A percentile compares a stretch with the other conserved stretches of the same genome.
Conservation (phyloP, 2,797 vertebrate genomes). For the Podarcis lilfordi region DNA sequence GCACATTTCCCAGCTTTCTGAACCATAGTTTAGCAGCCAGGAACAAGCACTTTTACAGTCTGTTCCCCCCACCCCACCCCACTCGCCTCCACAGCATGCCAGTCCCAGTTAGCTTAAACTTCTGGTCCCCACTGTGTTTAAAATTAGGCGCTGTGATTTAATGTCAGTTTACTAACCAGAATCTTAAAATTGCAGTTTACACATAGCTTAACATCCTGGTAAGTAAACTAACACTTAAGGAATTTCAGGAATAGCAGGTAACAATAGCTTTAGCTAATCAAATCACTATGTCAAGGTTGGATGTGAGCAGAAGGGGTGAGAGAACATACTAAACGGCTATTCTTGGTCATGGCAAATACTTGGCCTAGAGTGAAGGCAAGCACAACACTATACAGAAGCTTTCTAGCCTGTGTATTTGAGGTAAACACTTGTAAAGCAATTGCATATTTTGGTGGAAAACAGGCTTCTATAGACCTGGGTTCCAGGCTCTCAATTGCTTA, state of each 20-base stretch:
- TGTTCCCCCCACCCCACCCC: too few relatives aligned
- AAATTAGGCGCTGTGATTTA: not conserved
- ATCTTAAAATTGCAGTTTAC: not conserved
- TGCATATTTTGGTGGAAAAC: not conserved
- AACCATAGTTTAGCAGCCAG: not conserved
- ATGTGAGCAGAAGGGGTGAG: too few relatives aligned
- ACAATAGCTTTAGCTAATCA: not conserved
- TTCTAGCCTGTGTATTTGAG: not conserved
- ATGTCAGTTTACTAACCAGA: not conserved
- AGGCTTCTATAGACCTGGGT: not conserved
- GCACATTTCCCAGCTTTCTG: not conserved
- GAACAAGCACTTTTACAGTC: not conserved
- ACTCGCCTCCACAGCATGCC: not conserved
- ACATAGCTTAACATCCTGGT: not conserved
- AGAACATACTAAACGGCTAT: not conserved
- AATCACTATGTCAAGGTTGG: too few relatives aligned
- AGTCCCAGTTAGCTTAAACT: not conserved
- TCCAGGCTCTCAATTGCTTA: not conserved
- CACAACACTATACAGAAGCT: not conserved
- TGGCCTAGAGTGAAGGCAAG: not conserved
- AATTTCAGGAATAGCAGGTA: not conserved
- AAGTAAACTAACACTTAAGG: not conserved
- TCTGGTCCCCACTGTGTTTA: not conserved
- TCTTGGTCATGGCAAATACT: not conserved
- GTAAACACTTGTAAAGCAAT: not conserved